These are phyloP conservation scores for Buceros bicornis DNA, from an alignment of 2,797 vertebrate genomes.

Conservation along the genomic window DNA sequence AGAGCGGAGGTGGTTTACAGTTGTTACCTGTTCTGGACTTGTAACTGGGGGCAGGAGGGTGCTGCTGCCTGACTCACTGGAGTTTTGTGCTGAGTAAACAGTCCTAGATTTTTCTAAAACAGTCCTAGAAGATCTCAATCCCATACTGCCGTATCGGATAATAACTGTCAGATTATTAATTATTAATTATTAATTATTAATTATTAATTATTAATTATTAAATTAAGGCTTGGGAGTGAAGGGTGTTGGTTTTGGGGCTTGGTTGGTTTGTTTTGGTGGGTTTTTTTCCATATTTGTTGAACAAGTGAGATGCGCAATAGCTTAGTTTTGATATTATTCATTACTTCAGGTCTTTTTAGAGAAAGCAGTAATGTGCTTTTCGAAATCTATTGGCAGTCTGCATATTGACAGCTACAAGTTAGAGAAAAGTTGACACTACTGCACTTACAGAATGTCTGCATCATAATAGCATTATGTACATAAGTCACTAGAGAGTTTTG, in stretches of 20 bases:
- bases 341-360: neutral
- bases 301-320: neutral
- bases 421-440: neutral
- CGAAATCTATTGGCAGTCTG: neutral
- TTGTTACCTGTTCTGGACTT: neutral
- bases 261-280: neutral
- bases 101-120: neutral
- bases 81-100: neutral
- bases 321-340: neutral
- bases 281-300: neutral
- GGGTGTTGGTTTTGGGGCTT: too few relatives aligned
- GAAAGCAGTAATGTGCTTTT: neutral
- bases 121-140: neutral
- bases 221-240: neutral
- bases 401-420: neutral
- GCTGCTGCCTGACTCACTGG: neutral
- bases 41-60: neutral
- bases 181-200: too few relatives aligned
- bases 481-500: neutral
- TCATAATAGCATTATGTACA: neutral
- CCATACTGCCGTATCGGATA: accelerated
- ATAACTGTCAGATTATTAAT: neutral
- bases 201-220: too few relatives aligned
- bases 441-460: neutral
- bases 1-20: neutral